Base-by-base conservation (phyloP, 2,113 vertebrate genomes). In the Anarrhichthys ocellatus region DNA sequence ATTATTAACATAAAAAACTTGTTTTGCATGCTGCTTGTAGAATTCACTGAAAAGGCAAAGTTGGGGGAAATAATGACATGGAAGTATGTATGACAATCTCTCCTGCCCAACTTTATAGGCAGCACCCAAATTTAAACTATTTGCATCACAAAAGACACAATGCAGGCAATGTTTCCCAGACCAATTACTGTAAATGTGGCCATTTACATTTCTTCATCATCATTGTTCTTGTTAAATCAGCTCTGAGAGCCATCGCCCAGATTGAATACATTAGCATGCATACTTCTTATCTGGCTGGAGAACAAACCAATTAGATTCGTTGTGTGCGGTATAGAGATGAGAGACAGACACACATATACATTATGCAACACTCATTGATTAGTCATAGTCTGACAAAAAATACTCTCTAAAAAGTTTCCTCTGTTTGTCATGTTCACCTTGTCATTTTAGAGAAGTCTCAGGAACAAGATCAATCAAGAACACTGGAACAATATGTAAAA, bases 111-210 rank as follows among this genome's bases (percentile, higher is more conserved):
- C 80, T 84, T 87, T 83, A 76, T 48, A 54, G 69, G 24, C 88
- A 88, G 91, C 77, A 82, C 83, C 83, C 80, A 91, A 76, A 90
- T 85, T 86, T 87, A 56, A 67, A 68, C 0, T 1, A 93, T 94
- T 95, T 93, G 89, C 94, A 95, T 95, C 78, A 94, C 91, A 95
- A 95, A 93, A 88, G 85, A 27, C 70, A 90, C 83, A 91, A 91
- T 76, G 73, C 88, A 87, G 81, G 92, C 92, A 91, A 91, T 91
- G 80, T 75, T 9, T 76, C 85, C 88, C 81, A 68, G 87, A 90
- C 89, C 84, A 87, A 93, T 94, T 92, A 93, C 93, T 93, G 93
- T 92, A 92, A 93, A 94, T 66, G 88, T 81, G 83, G 69, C 76
- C 85, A 84, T 95, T 92, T 91, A 92, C 92, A 94, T 93, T 90